Conservation (phyloP, 2,797 vertebrate genomes). For the Intellagama lesueurii region DNA sequence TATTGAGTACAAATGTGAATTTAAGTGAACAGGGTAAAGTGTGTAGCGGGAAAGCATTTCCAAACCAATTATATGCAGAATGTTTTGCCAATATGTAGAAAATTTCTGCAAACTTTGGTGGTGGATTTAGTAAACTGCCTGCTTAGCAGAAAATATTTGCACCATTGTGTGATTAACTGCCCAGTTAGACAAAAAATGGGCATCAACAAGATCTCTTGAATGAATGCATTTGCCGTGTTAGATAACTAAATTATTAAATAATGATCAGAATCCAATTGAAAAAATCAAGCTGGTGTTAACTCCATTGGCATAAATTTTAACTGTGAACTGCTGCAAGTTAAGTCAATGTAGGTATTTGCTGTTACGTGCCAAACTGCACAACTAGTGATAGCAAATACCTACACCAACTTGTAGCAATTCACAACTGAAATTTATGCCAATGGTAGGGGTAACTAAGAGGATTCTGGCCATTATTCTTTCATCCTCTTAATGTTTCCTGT, state of each 20-base stretch:
- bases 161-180: background rate
- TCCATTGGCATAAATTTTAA: no score
- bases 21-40: background rate
- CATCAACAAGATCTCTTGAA: background rate
- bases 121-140: background rate
- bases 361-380: no score
- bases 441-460: no score
- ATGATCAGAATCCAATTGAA: no score
- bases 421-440: no score
- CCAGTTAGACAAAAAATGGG: background rate
- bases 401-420: no score
- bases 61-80: background rate
- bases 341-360: no score
- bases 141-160: background rate
- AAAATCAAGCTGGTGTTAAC: no score
- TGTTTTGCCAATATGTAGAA: background rate
- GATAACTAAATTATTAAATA: background rate
- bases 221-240: background rate
- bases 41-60: background rate
- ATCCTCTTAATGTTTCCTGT: background rate
- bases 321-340: no score
- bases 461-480: background rate
- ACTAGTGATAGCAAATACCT: no score
- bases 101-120: background rate
- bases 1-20: background rate